Conservation (phyloP, 2,888 invertebrate species). For the Pinctada fucata region DNA sequence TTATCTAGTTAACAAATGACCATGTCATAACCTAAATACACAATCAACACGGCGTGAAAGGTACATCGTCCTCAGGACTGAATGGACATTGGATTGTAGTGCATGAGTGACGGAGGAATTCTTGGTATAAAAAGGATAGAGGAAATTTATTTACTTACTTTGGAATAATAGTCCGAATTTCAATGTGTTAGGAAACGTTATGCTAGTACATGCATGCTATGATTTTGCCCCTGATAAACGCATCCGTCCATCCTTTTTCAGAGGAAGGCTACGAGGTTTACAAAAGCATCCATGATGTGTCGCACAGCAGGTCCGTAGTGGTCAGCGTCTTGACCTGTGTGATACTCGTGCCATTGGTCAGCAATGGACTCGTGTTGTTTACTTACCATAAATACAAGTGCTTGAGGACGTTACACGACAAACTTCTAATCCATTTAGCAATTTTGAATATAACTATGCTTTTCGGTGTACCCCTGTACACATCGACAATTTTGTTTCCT, state of each 20-base stretch:
- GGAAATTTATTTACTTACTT: no score
- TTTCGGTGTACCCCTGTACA: slow-evolving; percentile 35
- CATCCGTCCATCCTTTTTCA: not conserved
- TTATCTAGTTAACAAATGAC: no score
- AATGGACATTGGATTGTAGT: no score
- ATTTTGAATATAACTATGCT: slow-evolving; percentile 34
- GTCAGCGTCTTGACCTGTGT: slow-evolving; percentile 9
- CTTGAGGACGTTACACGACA: slow-evolving; percentile 32
- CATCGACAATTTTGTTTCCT: slow-evolving; percentile 24
- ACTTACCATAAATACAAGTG: slow-evolving; percentile 26
- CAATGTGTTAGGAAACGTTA: no score
- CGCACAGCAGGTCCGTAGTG: slow-evolving; percentile 6
- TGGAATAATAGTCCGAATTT: no score
- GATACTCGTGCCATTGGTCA: slow-evolving; percentile 15
- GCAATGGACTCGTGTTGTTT: slow-evolving; percentile 22
- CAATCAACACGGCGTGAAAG: no score
- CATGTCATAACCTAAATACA: no score
- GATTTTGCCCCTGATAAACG: not conserved
- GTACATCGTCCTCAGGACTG: no score
- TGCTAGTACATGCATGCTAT: no score
- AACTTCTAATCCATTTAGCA: slow-evolving; percentile 33
- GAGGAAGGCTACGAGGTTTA: slow-evolving; percentile 8
- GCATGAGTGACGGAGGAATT: no score
- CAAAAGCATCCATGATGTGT: slow-evolving; percentile 14
- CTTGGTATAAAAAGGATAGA: no score